Percentiles rank a stretch among this genome's conserved stretches.
Evolutionary conservation across 2,888 invertebrate genomes (phyloP).

Genomic region (Colostygia pectinataria): DNA sequence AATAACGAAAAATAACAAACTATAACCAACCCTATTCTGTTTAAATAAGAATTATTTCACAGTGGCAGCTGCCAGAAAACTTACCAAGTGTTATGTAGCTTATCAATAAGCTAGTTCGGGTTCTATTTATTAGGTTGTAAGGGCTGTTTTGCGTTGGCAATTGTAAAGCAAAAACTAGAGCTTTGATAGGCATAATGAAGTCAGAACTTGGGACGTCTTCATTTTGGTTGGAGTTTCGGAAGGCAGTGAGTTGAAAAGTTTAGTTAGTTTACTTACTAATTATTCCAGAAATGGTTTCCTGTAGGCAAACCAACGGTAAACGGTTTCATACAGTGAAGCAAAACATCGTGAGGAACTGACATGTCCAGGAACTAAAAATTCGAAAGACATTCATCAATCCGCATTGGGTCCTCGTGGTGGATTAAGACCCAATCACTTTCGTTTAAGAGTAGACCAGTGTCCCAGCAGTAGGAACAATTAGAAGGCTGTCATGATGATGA

Average conservation of each 20-base stretch:
- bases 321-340: too few species aligned
- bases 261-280: neutral
- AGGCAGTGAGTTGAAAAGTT: neutral
- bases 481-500: too few species aligned
- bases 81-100: too few species aligned
- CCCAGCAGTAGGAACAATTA: too few species aligned
- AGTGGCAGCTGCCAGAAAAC: neutral
- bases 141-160: neutral
- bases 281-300: too few species aligned
- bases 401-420: too few species aligned
- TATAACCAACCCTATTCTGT: neutral
- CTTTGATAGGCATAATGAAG: slow-evolving; percentile 11
- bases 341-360: too few species aligned
- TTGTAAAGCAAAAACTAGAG: neutral
- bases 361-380: too few species aligned
- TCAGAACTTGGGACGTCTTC: slow-evolving; percentile 22
- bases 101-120: neutral
- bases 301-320: too few species aligned
- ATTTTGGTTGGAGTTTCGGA: slow-evolving; percentile 8
- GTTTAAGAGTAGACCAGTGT: too few species aligned
- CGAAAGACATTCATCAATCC: too few species aligned
- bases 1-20: slow-evolving; percentile 44
- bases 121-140: neutral
- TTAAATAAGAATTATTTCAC: slow-evolving; percentile 4
- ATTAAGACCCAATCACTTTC: too few species aligned